These are phyloP conservation scores for Eulithis testata DNA, from an alignment of 2,888 invertebrate genomes.

Conservation along the genomic window DNA sequence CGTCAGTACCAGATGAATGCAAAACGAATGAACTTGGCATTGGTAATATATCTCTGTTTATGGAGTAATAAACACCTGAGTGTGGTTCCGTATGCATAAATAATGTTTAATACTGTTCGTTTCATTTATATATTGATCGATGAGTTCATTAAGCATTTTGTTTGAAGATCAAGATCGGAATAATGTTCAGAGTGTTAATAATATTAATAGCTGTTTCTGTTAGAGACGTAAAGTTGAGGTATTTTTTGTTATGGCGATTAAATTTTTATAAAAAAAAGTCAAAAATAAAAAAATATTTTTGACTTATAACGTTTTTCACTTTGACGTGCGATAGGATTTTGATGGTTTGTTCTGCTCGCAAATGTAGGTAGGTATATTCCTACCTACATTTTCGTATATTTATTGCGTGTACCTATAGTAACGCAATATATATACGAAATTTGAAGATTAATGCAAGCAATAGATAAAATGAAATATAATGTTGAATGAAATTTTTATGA, in stretches of 20 bases:
- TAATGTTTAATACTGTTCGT: conserved; percentile 24
- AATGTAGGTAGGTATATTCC: neutral
- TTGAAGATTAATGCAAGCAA: too few relatives aligned
- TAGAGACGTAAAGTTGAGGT: neutral
- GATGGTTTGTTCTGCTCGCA: neutral
- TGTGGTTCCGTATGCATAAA: conserved; percentile 38
- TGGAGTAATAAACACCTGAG: conserved; percentile 40
- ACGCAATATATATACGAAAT: too few relatives aligned
- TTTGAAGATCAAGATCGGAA: conserved; percentile 21
- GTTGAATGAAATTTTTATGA: too few relatives aligned
- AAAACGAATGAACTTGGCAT: conserved; percentile 34
- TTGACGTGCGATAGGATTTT: neutral
- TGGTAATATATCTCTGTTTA: conserved; percentile 34
- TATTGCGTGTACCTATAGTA: too few relatives aligned
- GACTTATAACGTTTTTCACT: neutral
- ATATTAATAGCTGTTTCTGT: conserved; percentile 4
- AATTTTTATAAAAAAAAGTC: neutral
- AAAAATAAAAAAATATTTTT: neutral
- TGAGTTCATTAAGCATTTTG: neutral
- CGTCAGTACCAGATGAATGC: conserved; percentile 18
- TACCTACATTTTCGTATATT: too few relatives aligned
- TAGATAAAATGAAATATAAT: too few relatives aligned
- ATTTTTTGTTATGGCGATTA: neutral
- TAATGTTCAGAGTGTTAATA: conserved; percentile 1
- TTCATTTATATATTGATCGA: conserved; percentile 26